phyloP scores from a whole-genome alignment of 1,140 invertebrate species.

The Xylocopa sonorina region DNA sequence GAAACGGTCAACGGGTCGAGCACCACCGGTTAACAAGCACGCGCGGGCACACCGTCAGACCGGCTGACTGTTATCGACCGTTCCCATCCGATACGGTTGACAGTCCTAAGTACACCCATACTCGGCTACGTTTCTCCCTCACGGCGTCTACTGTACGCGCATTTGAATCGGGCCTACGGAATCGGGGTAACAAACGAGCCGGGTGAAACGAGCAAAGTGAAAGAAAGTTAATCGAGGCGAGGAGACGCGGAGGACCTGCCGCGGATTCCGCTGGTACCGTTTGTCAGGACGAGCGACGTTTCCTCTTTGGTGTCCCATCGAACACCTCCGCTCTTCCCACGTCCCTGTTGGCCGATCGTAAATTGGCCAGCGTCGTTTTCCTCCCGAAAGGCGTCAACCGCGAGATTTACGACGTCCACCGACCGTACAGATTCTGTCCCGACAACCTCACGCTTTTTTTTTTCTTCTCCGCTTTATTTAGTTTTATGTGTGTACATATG shows the following conservation, averaged over 20 bases:
- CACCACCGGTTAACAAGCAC: conserved; percentile 42
- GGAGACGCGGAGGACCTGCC: conserved; percentile 11
- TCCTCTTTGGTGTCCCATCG: conserved; percentile 27
- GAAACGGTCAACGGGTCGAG: conserved; percentile 20
- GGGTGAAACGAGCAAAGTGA: not conserved
- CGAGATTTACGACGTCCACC: conserved; percentile 47
- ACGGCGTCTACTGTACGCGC: not conserved
- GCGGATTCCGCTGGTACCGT: conserved; percentile 29
- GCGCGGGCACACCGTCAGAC: not conserved
- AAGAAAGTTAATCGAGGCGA: conserved; percentile 22
- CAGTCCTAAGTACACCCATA: not conserved
- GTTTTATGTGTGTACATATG: no score
- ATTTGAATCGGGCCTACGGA: not conserved
- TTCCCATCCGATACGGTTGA: conserved; percentile 37
- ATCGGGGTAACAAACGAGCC: conserved; percentile 1
- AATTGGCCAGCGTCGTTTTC: conserved; percentile 51
- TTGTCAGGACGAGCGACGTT: conserved; percentile 30
- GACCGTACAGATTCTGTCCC: conserved; percentile 16
- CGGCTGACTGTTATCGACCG: conserved; percentile 22
- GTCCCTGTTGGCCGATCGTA: conserved; percentile 39
- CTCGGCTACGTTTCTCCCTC: not conserved
- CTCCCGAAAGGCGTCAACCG: conserved; percentile 45
- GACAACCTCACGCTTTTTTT: conserved; percentile 11
- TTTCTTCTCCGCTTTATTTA: not conserved
- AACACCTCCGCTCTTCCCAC: conserved; percentile 52